Base-by-base conservation (phyloP, 2,888 invertebrate species). In the Lithophane leautieri region DNA sequence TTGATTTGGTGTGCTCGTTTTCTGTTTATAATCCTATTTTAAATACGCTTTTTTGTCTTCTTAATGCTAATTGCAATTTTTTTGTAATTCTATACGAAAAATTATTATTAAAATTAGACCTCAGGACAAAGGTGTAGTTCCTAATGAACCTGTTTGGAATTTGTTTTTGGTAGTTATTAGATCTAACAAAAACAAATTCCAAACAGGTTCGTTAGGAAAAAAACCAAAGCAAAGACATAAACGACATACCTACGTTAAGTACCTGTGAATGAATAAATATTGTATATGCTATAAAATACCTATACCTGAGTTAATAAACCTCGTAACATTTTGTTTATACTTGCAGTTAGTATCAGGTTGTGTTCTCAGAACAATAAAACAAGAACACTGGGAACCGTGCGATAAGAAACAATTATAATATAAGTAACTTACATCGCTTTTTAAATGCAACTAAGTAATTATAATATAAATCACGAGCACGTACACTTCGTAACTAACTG, bases 361-460 rank as follows among this genome's bases (percentile, higher is more conserved):
- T 8, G 47, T 80, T 80, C 75, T 42, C 14, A 40, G 85, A 84
- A 82, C 61, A 56, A 58, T 58, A 66, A 22, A 73, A 66, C 25
- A 71, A 69, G 52, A 75, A 22, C 65, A 42, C 65, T 84, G 82
- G 69, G 85, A 82, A 84, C 85, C 34, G 12, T 28, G 50, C 58
- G 82, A 82, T 82, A 82, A 82, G 25, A 40, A 19, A 16, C 40
- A 34, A 66, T 66, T 58, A 50, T 34, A 66, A 40, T 60, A 25
- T 14, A n/a, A n/a, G n/a, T n/a, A n/a, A 63, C 76, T 63, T 28
- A 82, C 69, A 25, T 6, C 28, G 60, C 69, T 54, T 54, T 68
- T 56, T 63, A 63, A 44, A 8, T 54, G 69, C 78, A 69, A 61
- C 82, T 56, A 9, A 82, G 77, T 82, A 8, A 25, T 69, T 76